Evolutionary conservation across 2,888 invertebrate genomes (phyloP), one percentile per base, ranked within the genome.

Genomic region (Clunio marinus): DNA sequence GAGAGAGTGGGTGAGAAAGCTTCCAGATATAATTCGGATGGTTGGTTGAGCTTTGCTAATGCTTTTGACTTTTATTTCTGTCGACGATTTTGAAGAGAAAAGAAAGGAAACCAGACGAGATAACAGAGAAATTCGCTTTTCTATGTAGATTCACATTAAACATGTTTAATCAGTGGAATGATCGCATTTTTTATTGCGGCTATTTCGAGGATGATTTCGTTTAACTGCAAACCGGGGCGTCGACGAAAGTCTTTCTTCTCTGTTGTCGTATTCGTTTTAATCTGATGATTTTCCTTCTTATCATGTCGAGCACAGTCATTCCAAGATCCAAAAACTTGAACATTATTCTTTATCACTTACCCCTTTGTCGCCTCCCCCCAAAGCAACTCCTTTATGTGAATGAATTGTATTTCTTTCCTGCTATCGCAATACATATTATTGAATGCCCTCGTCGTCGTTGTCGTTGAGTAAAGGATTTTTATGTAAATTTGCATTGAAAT

Each of bases 291-390:
- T 46, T n/a, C n/a, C n/a, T n/a, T 63, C 46, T 46, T 46, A 63
- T 63, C 63, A 22, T 17, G 7, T 27, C 22, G 37, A 46, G 28
- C 45, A 17, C 63, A 63, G 63, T 22, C 63, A 63, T 45, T 63
- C n/a, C 27, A 63, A 63, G 63, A 63, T 63, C 28, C 63, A 45
- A 63, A 62, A 62, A 63, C 63, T 63, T 46, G 46, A 45, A 63
- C 63, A 63, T 63, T 63, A 63, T 45, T 63, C 63, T 63, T 63
- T 63, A 63, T 63, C 63, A 28, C 46, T 63, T 45, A n/a, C n/a
- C n/a, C n/a, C n/a, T n/a, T n/a, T n/a, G n/a, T n/a, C n/a, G n/a
- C n/a, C 27, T 41, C 45, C 46, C 46, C 15, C 25, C 37, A 51
- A 4, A 20, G 51, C 51, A 10, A 32, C 10, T 4, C 59, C 13